These are phyloP conservation scores for Nesoenas mayeri DNA, from an alignment of 2,113 vertebrate species.

Conservation along the genomic window DNA sequence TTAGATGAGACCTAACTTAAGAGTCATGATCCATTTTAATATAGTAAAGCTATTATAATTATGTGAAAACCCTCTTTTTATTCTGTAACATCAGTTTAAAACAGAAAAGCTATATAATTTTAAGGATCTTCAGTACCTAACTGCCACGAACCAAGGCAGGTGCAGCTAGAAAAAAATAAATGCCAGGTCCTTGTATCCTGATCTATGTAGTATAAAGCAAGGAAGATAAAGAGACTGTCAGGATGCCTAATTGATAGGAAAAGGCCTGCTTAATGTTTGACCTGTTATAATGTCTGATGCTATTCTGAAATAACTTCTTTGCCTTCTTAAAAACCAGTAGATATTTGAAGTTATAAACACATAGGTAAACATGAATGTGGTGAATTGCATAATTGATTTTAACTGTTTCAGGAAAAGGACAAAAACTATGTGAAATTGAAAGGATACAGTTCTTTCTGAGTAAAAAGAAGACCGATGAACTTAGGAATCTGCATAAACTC, in stretches of 20 bases:
- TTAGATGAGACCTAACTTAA: background rate
- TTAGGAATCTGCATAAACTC: conserved; percentile 92
- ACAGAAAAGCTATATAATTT: background rate
- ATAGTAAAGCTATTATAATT: background rate
- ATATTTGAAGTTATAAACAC: background rate
- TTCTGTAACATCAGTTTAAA: background rate
- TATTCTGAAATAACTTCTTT: background rate
- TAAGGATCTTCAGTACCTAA: background rate
- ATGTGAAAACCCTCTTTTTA: background rate
- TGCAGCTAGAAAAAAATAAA: background rate
- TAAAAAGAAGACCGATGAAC: conserved; percentile 91
- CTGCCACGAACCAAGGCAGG: background rate
- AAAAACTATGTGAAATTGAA: conserved; percentile 94
- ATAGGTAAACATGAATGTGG: background rate
- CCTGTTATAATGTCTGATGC: background rate
- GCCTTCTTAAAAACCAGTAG: background rate
- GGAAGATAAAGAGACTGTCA: background rate
- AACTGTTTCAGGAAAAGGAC: conserved; percentile 82
- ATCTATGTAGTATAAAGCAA: background rate
- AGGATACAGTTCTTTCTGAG: conserved; percentile 88
- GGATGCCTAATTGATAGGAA: background rate
- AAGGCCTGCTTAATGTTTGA: background rate
- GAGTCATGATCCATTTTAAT: background rate
- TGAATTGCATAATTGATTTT: background rate
- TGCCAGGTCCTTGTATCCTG: background rate